Base-by-base conservation (phyloP, 2,113 vertebrate genomes). In the Ascaphus truei region DNA sequence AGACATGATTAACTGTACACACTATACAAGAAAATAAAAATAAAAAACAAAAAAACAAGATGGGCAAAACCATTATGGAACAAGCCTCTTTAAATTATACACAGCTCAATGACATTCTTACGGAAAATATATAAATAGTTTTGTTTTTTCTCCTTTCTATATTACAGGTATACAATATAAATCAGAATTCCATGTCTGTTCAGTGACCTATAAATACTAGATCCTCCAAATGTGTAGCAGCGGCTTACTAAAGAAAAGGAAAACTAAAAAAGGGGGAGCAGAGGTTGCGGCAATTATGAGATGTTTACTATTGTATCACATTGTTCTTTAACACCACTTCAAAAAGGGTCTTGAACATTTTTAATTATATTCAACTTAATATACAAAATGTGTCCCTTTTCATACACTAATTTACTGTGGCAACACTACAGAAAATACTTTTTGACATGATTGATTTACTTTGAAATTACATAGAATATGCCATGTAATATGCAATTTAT, bases 51-150 rank as follows among this genome's bases (percentile, higher is more conserved):
- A 90, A 88, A 90, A 88, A 92, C 86, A 80, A 89, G 73, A 84
- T 86, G 90, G 87, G 89, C 85, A 90, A 81, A 81, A 86, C 72
- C 80, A 85, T 84, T n/a, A n/a, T 84, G 84, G 83, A 72, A 88
- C 83, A 90, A 91, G 86, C 80, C 79, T 85, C 76, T 88, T 87
- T 90, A 89, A 93, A 92, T 90, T 93, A 93, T 85, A 89, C 85
- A 89, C 83, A 86, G 83, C 83, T 89, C 88, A 90, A 95, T 94
- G 93, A 95, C 94, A 94, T 91, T 93, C 88, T 95, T 90, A 92
- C 81, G 82, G 93, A 95, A 97, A 96, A 92, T 95, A 96, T 96
- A 98, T 96, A 98, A 98, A 97, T 98, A 98, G 91, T 90, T 89
- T 88, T 47, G n/a, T n/a, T 47, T 22, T 9, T 87, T 78, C 84